Base-by-base conservation (phyloP, 2,113 vertebrate species). In the Hemibates koningsi region DNA sequence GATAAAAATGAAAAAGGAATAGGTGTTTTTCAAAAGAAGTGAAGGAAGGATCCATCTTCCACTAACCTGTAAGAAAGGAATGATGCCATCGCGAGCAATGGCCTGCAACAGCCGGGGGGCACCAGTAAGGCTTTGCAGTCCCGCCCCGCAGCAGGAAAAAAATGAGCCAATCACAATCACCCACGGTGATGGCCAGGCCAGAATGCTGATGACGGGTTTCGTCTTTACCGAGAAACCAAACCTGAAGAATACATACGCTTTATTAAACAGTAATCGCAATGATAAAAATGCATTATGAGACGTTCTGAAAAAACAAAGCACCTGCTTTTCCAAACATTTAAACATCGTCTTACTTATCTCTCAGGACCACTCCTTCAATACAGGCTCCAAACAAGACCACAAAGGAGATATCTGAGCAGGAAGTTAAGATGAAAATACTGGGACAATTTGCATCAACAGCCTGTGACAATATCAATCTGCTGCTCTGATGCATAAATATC, bases 161-260 rank as follows among this genome's bases (percentile, higher is more conserved):
- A 99, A 99, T 0, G 98, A 99, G 84, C 98, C 98, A 16, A 99
- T 99, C 89, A 99, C 98, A 81, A 99, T 99, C 73, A 99, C 97
- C 98, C 97, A 99, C 0, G 98, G 98, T 9, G 98, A 99, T 0
- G 98, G 98, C 98, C 98, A 99, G 41, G 98, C 97, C 94, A 99
- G 94, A 4, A 96, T 95, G 59, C 98, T 98, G 7, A 99, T 97
- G 36, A 99, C 98, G 2, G 98, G 96, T 53, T 96, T 98, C 83
- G 96, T 97, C 82, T 97, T 95, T 38, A 98, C 97, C 2, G 98
- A 98, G 90, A 96, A 96, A 68, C 98, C 98, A 80, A 97, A 99
- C 94, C 98, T 99, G 91, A 9, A 13, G 16, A 2, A 71, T 0
- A 3, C 8, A 50, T 9, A 34, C 3, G 27, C 6, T 48, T 86